These are phyloP conservation scores for Andrena bicolor DNA, from an alignment of 2,888 invertebrate genomes.

Conservation along the genomic window DNA sequence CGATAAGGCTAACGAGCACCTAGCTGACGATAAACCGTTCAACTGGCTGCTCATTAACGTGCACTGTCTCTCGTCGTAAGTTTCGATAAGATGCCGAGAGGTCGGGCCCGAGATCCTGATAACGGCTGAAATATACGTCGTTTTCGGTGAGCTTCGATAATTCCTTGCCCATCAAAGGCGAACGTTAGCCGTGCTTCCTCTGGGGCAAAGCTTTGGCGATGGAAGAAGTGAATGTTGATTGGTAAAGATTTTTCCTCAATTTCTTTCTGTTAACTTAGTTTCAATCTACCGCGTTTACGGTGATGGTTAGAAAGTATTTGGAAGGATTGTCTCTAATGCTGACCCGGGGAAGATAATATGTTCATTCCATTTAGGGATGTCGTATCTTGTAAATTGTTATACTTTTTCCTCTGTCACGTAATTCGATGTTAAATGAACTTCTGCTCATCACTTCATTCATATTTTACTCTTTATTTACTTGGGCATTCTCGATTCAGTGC, in stretches of 20 bases:
- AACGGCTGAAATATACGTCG: conserved; percentile 57
- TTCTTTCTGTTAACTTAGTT: not conserved
- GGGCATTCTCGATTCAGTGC: conserved; percentile 36
- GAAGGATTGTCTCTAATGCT: not conserved
- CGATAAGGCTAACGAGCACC: conserved; percentile 75
- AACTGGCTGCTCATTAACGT: conserved; percentile 72
- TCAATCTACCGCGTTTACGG: not conserved
- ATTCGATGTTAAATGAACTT: not conserved
- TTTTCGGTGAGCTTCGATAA: conserved; percentile 47
- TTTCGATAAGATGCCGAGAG: conserved; percentile 63
- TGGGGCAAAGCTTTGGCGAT: not conserved
- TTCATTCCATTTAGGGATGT: conserved; percentile 26
- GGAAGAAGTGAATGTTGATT: not conserved
- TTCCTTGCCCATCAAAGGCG: conserved; percentile 41
- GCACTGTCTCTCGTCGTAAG: conserved; percentile 66
- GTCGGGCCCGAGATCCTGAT: conserved; percentile 57
- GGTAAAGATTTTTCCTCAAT: not conserved
- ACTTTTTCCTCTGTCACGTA: not conserved
- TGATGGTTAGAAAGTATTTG: not conserved
- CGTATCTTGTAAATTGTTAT: too few relatives aligned
- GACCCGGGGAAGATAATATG: not conserved
- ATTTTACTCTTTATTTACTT: conserved; percentile 31
- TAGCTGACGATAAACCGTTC: conserved; percentile 72
- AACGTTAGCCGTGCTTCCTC: not conserved
- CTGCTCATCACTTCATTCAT: not conserved